Evolutionary conservation across 2,888 invertebrate species (phyloP), one percentile per base, ranked within the genome.

Genomic region (Sthenelais limicola): DNA sequence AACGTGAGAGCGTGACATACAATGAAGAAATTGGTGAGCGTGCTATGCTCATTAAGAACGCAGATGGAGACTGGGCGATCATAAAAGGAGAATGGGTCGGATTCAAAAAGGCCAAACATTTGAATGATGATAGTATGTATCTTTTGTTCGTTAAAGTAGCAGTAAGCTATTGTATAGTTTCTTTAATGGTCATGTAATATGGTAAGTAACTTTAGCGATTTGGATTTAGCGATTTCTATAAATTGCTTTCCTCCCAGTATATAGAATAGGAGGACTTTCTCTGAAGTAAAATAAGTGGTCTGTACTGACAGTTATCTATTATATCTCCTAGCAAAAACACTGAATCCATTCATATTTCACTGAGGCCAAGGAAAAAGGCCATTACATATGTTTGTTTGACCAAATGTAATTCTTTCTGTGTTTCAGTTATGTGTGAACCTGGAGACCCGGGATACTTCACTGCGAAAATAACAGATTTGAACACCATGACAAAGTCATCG

Each of bases 21-120:
- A 54, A 69, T 7, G 26, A 30, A 15, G 21, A 28, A 12, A 28
- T 26, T 7, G 88, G 88, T 48, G 89, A 89, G 74, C 77, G 89
- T 67, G 88, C 88, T 9, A 83, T 89, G 79, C 80, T 89, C 21
- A 86, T 89, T n/a, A 84, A 89, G 75, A 89, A 89, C 74, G 81
- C 83, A 71, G 80, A 83, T 9, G 89, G 89, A 30, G 89, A 89
- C 77, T 89, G 85, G 85, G 89, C 86, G 5, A 84, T 89, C 58
- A 80, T 88, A 26, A 84, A 87, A 51, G 89, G 88, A n/a, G 76
- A 83, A 73, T 89, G 89, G 89, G 82, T 82, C 21, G 88, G 88
- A 2, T 85, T 86, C 76, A 81, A 79, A 35, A 81, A 82, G 56
- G 85, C 86, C 3, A 62, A 26, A 28, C 26, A 26, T 28, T 32